Percentiles rank a stretch among this genome's conserved stretches.
These are phyloP conservation scores for Rhyacophila evoluta DNA, from an alignment of 2,888 invertebrate genomes.

Conservation along the genomic window DNA sequence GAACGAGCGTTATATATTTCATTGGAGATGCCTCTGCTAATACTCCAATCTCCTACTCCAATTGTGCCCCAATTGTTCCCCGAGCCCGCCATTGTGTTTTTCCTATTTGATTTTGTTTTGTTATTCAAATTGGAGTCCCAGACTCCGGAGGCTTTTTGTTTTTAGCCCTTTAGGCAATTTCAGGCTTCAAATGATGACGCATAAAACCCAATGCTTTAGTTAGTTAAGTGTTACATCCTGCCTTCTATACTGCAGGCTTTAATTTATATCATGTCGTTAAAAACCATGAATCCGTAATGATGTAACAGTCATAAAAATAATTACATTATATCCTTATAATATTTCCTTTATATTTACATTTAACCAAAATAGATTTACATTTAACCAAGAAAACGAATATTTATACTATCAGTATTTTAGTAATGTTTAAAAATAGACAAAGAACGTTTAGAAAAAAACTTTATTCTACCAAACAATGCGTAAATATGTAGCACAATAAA, in stretches of 20 bases:
- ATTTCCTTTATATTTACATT: too few species aligned
- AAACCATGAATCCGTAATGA: not conserved
- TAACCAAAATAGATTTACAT: too few species aligned
- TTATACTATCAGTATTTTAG: too few species aligned
- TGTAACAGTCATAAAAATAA: too few species aligned
- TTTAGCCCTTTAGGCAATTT: conserved; percentile 19
- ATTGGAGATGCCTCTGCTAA: not conserved
- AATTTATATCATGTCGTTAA: not conserved
- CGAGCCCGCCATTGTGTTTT: not conserved
- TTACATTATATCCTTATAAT: too few species aligned
- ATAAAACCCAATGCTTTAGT: not conserved
- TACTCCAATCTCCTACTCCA: conserved; percentile 10
- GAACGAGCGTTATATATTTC: not conserved
- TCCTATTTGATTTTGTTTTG: conserved; percentile 22
- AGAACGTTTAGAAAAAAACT: too few species aligned
- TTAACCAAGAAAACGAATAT: too few species aligned
- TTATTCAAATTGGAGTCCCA: not conserved
- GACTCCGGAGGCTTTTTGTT: not conserved
- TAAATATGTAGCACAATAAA: too few species aligned
- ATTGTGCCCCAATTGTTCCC: conserved; percentile 17
- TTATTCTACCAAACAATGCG: too few species aligned
- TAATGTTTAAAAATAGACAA: too few species aligned
- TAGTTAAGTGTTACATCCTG: not conserved
- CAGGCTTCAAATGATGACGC: conserved; percentile 2
- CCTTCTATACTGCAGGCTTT: not conserved